Base-by-base conservation (phyloP, 2,113 vertebrate genomes). In the Psettodes erumei region DNA sequence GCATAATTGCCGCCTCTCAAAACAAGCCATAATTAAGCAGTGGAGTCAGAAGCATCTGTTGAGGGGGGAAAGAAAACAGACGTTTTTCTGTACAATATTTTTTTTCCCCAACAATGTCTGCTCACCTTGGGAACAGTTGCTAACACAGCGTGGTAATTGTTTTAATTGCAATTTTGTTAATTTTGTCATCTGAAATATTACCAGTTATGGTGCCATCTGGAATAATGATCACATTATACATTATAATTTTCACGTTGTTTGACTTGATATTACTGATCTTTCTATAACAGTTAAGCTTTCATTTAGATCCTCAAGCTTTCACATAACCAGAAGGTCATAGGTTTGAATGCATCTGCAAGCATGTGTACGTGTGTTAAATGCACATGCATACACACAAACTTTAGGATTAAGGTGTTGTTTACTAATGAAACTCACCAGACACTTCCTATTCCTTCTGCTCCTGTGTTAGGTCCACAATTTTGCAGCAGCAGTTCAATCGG, bases 401-500 rank as follows among this genome's bases (percentile, higher is more conserved):
- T 60, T 10, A 18, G 16, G 6, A 28, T 59, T 33, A 8, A 10
- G 21, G 16, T 32, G 12, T 40, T n/a, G 10, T 63, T 58, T 55
- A 1, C 19, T 27, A 12, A 19, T 65, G 19, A 68, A 63, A 54
- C 18, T 6, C 21, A n/a, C 9, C 21, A n/a, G 19, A n/a, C 6
- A 10, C 7, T 18, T 21, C 5, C 1, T 55, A 0, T 79, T 61
- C 65, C 0, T 37, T 27, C 56, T 28, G 48, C 10, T 68, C 19
- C 23, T 40, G 13, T 55, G 2, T 0, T 63, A 99, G 98, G 69
- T 95, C 98, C 51, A 98, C 97, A 19, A 99, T 99, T 80, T 78
- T 99, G 87, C 98, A 99, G 92, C 98, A 99, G 93, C 98, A 99
- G 90, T 98, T 98, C 73, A 99, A 98, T 86, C 94, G 96, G 0